A percentile compares a stretch with the other conserved stretches of the same genome.
phyloP scores from a whole-genome alignment of 2,113 vertebrate species.

The Dolichotis patagonum region DNA sequence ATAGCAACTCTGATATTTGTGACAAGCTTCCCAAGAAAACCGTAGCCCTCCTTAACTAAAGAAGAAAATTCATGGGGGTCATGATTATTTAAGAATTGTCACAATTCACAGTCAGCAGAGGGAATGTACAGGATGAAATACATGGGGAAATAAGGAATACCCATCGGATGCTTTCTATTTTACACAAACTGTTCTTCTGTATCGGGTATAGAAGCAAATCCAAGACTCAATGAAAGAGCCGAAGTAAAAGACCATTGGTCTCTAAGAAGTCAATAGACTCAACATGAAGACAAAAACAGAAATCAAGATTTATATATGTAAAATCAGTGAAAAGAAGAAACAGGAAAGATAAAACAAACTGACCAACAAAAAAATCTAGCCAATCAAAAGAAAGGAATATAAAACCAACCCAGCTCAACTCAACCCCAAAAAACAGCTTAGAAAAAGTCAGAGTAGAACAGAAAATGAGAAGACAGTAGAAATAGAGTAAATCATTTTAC shows the following conservation, averaged over 20 bases:
- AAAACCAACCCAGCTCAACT: not conserved
- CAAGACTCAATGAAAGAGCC: not conserved
- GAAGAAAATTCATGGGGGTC: not conserved
- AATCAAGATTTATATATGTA: not conserved
- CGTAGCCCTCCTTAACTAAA: not conserved
- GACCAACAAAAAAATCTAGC: not conserved
- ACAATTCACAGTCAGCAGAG: not conserved
- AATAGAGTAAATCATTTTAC: not conserved
- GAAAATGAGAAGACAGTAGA: not conserved
- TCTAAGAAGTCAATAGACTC: slow-evolving; percentile 2
- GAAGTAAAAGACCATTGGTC: not conserved
- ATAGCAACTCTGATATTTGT: not conserved
- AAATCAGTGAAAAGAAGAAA: not conserved
- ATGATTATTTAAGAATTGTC: not conserved
- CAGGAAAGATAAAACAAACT: not conserved
- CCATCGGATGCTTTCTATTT: not conserved
- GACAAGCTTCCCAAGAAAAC: not conserved
- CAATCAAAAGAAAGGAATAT: not conserved
- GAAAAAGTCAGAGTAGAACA: not conserved
- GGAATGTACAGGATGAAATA: not conserved
- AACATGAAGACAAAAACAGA: not conserved
- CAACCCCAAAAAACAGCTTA: not conserved
- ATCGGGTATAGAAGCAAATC: not conserved
- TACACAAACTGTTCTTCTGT: not conserved
- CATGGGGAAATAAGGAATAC: not conserved